Base-by-base conservation (phyloP, 2,113 vertebrate genomes). In the Circaetus cinerascens region DNA sequence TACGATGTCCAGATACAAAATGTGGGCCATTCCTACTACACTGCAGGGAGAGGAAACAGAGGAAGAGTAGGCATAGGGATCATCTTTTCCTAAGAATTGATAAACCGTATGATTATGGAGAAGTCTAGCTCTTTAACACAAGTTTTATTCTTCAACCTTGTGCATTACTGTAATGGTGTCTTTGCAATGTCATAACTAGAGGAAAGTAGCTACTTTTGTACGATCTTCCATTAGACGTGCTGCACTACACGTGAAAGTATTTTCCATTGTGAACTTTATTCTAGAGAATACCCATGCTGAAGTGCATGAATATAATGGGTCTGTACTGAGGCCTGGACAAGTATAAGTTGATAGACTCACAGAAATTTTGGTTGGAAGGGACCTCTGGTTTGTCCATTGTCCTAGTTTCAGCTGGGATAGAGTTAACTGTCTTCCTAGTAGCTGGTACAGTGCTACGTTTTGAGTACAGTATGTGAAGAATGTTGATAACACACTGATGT, bases 161-260 rank as follows among this genome's bases (percentile, higher is more conserved):
- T 59, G 4, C 9, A 9, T 36, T 80, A 46, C 18, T 75, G n/a
- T 57, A 62, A 9, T 20, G 8, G 11, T 46, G 15, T 36, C 16
- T 69, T 73, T 79, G 19, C 9, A 72, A n/a, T 16, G 21, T 12
- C 25, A 11, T 16, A 80, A 26, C 6, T 43, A 48, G 53, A 43
- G n/a, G 17, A 79, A 84, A 81, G 11, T 30, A 89, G 3, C 7
- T 90, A 21, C 23, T 83, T 88, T 53, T 43, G 30, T 41, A 41
- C 0, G 0, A 60, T 27, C 26, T 72, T 72, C 13, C 20, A 16
- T 36, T 20, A 67, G 25, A 63, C 29, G n/a, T 55, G 34, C 18
- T 75, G 32, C 23, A n/a, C 14, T 64, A 23, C 2, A 13, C 13
- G 4, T 78, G 68, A 71, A 74, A 66, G 17, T 38, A 50, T 64